Conservation (phyloP, 2,888 invertebrate species). For the Entomobrya proxima region DNA sequence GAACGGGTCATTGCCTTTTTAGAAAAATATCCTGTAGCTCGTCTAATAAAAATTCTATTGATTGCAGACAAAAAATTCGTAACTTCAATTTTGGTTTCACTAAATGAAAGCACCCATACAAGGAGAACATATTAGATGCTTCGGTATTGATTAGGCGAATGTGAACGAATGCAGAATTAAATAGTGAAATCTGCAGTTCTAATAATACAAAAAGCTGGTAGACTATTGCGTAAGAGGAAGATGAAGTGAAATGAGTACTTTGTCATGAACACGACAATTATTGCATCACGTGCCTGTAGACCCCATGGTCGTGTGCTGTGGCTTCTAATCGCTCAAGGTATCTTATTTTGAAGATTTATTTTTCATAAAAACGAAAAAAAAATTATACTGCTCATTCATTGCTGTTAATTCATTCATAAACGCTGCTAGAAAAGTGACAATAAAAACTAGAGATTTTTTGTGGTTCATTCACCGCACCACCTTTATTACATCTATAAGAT, state of each 20-base stretch:
- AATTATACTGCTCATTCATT: constrained; percentile 18
- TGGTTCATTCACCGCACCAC: constrained; percentile 63
- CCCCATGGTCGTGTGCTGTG: constrained; percentile 35
- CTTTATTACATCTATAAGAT: not conserved
- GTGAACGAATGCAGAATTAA: not conserved
- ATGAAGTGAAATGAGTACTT: constrained; percentile 32
- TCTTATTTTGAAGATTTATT: not conserved
- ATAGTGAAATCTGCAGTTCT: constrained; percentile 35
- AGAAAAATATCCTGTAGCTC: not conserved
- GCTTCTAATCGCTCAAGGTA: constrained; percentile 17
- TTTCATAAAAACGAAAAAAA: constrained; percentile 3
- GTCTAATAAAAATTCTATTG: constrained; percentile 12
- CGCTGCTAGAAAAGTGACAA: constrained; percentile 44
- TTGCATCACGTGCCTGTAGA: constrained; percentile 26
- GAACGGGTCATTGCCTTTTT: constrained; percentile 36
- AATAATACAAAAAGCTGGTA: not conserved
- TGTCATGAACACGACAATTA: constrained; percentile 48
- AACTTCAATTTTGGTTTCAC: not conserved
- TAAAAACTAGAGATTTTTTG: constrained; percentile 37
- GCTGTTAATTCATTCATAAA: constrained; percentile 49
- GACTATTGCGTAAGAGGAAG: constrained; percentile 46
- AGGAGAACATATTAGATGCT: not conserved
- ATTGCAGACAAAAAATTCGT: not conserved
- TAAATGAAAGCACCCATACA: not conserved
- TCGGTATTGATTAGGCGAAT: not conserved